Percentiles rank a stretch among this genome's conserved stretches.
phyloP scores from a whole-genome alignment of 2,797 vertebrate genomes.

The Australoheros facetus region DNA sequence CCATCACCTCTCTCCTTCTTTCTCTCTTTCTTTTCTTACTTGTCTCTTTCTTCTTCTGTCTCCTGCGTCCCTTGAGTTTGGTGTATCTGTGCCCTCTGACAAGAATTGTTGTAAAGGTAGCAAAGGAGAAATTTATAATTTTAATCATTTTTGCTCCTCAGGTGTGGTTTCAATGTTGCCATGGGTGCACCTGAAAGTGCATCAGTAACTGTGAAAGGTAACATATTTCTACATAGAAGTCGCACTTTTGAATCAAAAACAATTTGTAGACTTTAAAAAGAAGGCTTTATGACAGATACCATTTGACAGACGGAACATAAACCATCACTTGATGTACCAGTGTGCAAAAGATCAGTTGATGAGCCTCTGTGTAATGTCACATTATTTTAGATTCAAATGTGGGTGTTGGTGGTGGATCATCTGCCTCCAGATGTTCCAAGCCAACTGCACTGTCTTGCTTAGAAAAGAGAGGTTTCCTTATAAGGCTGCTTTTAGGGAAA shows the following conservation, averaged over 20 bases:
- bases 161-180: neutral
- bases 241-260: neutral
- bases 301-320: neutral
- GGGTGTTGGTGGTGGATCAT: no score
- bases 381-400: neutral
- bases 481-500: neutral
- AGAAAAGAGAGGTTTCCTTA: neutral
- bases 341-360: neutral
- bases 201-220: neutral
- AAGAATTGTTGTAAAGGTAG: constrained; percentile 5
- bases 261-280: neutral
- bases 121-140: neutral
- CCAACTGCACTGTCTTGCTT: neutral
- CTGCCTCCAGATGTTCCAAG: neutral
- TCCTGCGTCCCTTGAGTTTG: constrained; percentile 6
- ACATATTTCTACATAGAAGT: neutral
- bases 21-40: neutral
- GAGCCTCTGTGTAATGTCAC: neutral
- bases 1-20: constrained; percentile 10
- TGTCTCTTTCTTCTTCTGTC: neutral
- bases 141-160: neutral
- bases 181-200: neutral
- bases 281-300: neutral
- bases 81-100: constrained; percentile 17
- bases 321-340: neutral